Percentiles rank a stretch among this genome's conserved stretches.
Evolutionary conservation across 92 coral and sea anemone genomes (phyloP).

Genomic region (Scolanthus callimorphus): DNA sequence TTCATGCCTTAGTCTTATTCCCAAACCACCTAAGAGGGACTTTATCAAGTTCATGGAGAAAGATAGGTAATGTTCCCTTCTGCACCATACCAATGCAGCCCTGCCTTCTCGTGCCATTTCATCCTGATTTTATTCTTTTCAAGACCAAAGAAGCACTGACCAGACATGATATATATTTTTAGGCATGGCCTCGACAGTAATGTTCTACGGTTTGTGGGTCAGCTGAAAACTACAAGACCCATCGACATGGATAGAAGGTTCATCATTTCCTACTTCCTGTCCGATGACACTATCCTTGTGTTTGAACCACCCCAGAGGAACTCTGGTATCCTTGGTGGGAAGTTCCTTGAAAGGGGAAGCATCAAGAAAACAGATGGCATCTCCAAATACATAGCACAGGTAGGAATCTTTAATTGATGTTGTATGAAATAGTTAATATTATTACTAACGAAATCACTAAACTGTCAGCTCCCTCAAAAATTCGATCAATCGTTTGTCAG

Average conservation of each 20-base stretch:
- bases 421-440: no score
- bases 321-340: conserved; percentile 97
- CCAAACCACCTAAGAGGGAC: conserved; percentile 94
- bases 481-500: no score
- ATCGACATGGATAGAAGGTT: conserved; percentile 93
- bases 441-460: no score
- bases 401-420: conserved; percentile 15
- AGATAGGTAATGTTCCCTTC: no score
- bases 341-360: conserved; percentile 85
- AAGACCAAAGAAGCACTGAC: no score
- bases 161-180: neutral
- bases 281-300: conserved; percentile 92
- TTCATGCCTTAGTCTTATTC: conserved; percentile 88
- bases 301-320: conserved; percentile 98
- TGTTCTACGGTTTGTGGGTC: conserved; percentile 94
- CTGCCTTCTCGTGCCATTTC: no score
- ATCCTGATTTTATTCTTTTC: no score
- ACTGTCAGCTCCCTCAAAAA: no score
- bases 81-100: no score
- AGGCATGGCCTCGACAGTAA: conserved; percentile 97
- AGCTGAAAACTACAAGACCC: conserved; percentile 89
- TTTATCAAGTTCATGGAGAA: conserved; percentile 97
- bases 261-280: conserved; percentile 92
- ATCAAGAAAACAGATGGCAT: conserved; percentile 71
- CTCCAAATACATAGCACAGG: conserved; percentile 75